Evolutionary conservation across 2,113 vertebrate species (phyloP).

Genomic region (Etheostoma cragini): DNA sequence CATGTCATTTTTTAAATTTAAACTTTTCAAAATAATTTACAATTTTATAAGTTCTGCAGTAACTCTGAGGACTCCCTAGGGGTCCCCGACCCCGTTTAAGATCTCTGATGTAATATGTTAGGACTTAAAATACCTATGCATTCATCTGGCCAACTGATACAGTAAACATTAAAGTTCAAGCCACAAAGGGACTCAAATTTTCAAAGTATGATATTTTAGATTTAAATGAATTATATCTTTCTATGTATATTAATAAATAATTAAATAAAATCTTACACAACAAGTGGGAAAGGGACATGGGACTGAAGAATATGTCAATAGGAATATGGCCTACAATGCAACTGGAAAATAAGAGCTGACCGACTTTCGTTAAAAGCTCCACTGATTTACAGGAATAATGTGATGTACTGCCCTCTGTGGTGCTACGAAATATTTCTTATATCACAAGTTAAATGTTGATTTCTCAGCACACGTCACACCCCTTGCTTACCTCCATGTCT

Average conservation of each 20-base stretch:
- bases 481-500: constrained; percentile 90
- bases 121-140: neutral
- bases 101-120: neutral
- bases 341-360: neutral
- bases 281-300: neutral
- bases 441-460: no score
- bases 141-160: neutral
- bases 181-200: neutral
- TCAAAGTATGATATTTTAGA: neutral
- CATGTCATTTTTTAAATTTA: no score
- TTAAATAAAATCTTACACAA: no score
- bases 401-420: neutral
- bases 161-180: neutral
- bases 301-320: neutral
- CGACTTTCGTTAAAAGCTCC: neutral
- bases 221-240: neutral
- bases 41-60: no score
- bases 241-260: no score
- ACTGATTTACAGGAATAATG: neutral
- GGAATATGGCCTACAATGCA: neutral
- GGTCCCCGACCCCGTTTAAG: no score
- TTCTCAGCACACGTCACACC: no score
- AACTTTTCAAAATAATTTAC: no score
- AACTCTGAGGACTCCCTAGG: no score
- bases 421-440: neutral